Evolutionary conservation across 2,113 vertebrate genomes (phyloP), one percentile per base, ranked within the genome.

Genomic region (Pristiophorus japonicus): DNA sequence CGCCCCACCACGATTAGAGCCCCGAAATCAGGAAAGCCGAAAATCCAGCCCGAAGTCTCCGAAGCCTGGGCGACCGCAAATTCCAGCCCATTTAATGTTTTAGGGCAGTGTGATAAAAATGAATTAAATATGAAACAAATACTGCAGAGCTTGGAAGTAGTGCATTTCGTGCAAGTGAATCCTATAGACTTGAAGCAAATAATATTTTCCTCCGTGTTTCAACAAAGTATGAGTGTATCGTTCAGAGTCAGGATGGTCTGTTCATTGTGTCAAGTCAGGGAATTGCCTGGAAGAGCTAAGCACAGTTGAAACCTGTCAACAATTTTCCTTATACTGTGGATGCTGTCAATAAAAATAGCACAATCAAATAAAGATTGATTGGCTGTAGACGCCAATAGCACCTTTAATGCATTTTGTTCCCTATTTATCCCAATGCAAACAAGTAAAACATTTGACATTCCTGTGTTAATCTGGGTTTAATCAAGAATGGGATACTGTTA

Each of bases 321-420:
- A 67, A 12, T 94, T 94, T 67, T 67, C 24, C 45, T 94, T 73
- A 18, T 70, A 34, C 11, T 2, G 45, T 16, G 34, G 66, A 45
- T 51, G 66, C 65, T 94, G 93, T 70, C 38, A 73, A 66, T 94
- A 70, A 47, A 47, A 94, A 70, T 10, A 67, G 63, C 1, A 30
- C 65, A 70, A 67, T 73, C 27, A 94, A 70, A 70, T 51, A 42
- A 94, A 75, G 95, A 95, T 95, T 95, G 95, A 95, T 95, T 24
- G 30, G 30, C 66, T 78, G 47, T 95, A 65, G 55, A 78, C 27
- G 67, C 88, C 67, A 81, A 70, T 47, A 78, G 51, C 70, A 81
- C 18, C 22, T 84, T 75, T 78, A 94, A 84, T 95, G 95, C 81
- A 94, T 81, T 75, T 78, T 95, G 70, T 81, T 62, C 73, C 24